Base-by-base conservation (phyloP, 1,140 invertebrate species). In the Nomia melanderi region DNA sequence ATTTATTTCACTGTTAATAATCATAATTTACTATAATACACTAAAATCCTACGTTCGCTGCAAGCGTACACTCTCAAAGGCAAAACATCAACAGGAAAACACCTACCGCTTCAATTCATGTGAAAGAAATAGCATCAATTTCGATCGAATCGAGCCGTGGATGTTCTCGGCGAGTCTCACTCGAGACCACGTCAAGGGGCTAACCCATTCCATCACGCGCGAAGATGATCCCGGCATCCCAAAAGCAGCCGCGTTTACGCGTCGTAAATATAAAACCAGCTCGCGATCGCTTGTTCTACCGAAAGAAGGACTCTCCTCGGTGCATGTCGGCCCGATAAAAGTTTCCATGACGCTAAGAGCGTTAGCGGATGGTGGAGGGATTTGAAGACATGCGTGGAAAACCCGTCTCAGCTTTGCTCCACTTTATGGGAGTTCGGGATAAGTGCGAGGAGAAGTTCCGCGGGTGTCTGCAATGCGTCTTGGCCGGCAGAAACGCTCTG, bases 391-490 rank as follows among this genome's bases (percentile, higher is more conserved):
- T 56, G 39, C 59, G 77, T 56, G 59, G 53, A 75, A 81, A 81
- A 78, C 60, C 56, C 33, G 62, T 8, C 66, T 39, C 41, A 27
- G 67, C 69, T 63, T 81, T 81, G 67, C 76, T 69, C 53, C 67
- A 70, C 76, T 82, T 82, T 82, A 82, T 82, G 69, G 47, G 64
- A 71, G 79, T 77, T 81, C 50, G 47, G 75, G 76, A 82, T 71
- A 75, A 82, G 66, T 47, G 57, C 79, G 79, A 78, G 72, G 74
- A 41, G 69, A 82, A 82, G 79, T 81, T 82, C 20, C 53, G 36
- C 6, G 14, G 47, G 50, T 62, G 74, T 74, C 74, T 73, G 81
- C 79, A 78, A 79, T 77, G 79, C 79, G 79, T 81, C 63, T 67
- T 66, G 56, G 8, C 33, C 41, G 20, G 60, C 56, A 57, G 73